These are phyloP conservation scores for Choloepus hoffmanni DNA, from an alignment of 2,113 vertebrate species.

Conservation along the genomic window DNA sequence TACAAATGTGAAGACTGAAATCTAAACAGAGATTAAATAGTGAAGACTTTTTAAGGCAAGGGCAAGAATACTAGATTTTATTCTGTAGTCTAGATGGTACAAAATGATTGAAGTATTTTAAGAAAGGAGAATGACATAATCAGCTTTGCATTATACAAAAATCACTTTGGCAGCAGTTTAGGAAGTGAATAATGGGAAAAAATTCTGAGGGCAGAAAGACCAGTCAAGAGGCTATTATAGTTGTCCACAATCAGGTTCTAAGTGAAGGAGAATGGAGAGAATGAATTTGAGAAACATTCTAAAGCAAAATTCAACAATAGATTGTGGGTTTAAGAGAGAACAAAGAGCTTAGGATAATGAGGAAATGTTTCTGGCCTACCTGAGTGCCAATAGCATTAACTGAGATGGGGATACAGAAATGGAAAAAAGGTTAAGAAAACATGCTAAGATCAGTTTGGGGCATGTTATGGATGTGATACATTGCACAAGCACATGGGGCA, in stretches of 20 bases:
- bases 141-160: neutral
- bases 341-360: neutral
- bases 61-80: neutral
- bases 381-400: neutral
- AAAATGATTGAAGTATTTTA: neutral
- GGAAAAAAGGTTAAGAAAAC: neutral
- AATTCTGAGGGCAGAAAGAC: neutral
- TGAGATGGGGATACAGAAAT: neutral
- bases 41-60: neutral
- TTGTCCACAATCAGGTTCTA: neutral
- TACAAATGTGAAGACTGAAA: neutral
- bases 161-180: neutral
- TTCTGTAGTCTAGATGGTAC: neutral
- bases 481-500: rapidly evolving
- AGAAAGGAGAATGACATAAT: neutral
- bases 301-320: neutral
- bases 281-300: neutral
- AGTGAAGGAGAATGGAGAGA: neutral
- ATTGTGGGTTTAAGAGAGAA: neutral
- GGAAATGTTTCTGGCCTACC: neutral
- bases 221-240: neutral
- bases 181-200: neutral
- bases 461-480: too few species aligned
- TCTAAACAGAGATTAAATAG: neutral
- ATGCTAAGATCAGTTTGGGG: neutral